A percentile compares a stretch with the other conserved stretches of the same genome.
These are phyloP conservation scores for Globicephala melas DNA, from an alignment of 2,113 vertebrate genomes.

Conservation along the genomic window DNA sequence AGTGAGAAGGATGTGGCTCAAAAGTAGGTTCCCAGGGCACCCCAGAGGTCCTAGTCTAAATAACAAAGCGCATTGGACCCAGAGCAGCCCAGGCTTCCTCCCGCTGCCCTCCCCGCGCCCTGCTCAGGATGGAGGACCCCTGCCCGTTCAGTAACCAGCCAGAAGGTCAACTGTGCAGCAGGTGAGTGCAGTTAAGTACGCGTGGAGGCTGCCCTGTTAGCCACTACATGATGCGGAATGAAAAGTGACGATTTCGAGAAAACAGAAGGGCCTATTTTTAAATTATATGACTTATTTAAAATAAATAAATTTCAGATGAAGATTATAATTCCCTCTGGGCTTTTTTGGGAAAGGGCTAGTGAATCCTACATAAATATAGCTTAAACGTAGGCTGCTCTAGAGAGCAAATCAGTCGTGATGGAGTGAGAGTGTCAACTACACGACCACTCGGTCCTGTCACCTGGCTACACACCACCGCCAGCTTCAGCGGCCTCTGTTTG, in stretches of 20 bases:
- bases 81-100: background rate
- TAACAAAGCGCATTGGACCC: background rate
- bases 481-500: background rate
- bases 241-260: background rate
- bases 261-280: background rate
- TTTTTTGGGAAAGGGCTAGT: background rate
- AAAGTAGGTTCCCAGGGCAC: background rate
- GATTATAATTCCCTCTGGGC: background rate
- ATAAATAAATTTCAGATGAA: background rate
- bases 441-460: background rate
- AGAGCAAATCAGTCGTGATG: background rate
- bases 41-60: background rate
- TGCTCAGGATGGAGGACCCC: background rate
- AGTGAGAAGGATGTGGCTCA: background rate
- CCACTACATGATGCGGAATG: background rate
- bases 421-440: background rate
- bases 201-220: background rate
- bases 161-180: accelerated
- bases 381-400: background rate
- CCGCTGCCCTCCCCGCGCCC: too few species aligned
- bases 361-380: background rate
- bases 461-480: background rate
- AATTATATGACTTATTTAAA: background rate
- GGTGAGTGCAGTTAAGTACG: background rate
- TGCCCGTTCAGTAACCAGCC: background rate